phyloP scores from a whole-genome alignment of 1,140 invertebrate species.

The Drosophila truncata region DNA sequence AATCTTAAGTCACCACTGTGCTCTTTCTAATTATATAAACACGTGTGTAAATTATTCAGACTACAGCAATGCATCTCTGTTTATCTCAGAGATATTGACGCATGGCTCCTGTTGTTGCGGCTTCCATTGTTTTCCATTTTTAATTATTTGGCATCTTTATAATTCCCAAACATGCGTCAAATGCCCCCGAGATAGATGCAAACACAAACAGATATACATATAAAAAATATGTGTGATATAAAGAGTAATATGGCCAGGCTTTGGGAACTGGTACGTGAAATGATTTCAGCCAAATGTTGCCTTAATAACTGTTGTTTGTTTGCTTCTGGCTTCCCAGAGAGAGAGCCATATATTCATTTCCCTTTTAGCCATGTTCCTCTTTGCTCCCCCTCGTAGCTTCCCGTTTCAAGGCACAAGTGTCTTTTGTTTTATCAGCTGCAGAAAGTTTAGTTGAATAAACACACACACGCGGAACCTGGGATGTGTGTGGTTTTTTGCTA shows the following conservation, averaged over 20 bases:
- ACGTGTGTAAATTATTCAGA: conserved; percentile 16
- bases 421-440: conserved; percentile 60
- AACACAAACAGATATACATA: conserved; percentile 7
- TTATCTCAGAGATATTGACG: conserved; percentile 44
- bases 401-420: conserved; percentile 19
- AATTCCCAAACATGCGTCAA: conserved; percentile 55
- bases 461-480: conserved; percentile 9
- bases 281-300: conserved; percentile 46
- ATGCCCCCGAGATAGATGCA: conserved; percentile 36
- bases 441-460: conserved; percentile 47
- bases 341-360: conserved; percentile 50
- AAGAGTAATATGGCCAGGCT: conserved; percentile 36
- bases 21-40: conserved; percentile 37
- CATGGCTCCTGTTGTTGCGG: conserved; percentile 24
- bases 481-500: not conserved
- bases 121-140: conserved; percentile 29
- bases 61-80: conserved; percentile 17
- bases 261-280: conserved; percentile 43
- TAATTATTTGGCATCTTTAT: conserved; percentile 51
- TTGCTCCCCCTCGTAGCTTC: not conserved
- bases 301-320: conserved; percentile 53
- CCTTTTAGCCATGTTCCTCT: not conserved
- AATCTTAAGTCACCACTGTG: conserved; percentile 13
- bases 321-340: conserved; percentile 29
- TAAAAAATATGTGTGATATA: not conserved